Evolutionary conservation across 2,888 invertebrate genomes (phyloP).

Genomic region (Tetheella fluctuosa): DNA sequence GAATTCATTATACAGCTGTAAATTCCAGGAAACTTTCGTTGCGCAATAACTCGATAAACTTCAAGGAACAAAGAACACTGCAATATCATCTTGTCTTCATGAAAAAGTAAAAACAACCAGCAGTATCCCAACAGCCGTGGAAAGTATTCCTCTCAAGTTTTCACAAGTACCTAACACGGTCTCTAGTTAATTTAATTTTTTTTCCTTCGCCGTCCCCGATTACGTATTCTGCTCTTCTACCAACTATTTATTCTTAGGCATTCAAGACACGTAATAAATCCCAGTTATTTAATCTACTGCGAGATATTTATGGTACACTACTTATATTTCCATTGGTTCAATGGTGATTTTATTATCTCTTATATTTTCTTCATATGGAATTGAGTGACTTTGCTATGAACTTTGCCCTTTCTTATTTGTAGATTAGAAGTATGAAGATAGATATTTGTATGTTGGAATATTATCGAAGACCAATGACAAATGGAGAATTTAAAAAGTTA

Average conservation of each 20-base stretch:
- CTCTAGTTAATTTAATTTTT: slow-evolving; percentile 35
- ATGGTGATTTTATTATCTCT: slow-evolving; percentile 11
- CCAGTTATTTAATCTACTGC: slow-evolving; percentile 74
- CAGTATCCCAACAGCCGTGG: not conserved
- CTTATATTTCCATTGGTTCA: not conserved
- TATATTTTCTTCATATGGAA: slow-evolving; percentile 25
- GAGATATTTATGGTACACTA: slow-evolving; percentile 46
- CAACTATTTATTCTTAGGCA: slow-evolving; percentile 63
- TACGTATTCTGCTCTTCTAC: slow-evolving; percentile 36
- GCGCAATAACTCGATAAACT: not conserved
- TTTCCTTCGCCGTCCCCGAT: slow-evolving; percentile 22
- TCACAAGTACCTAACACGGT: slow-evolving; percentile 24
- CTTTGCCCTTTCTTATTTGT: slow-evolving; percentile 16
- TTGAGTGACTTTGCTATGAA: slow-evolving; percentile 26
- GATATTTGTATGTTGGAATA: not conserved
- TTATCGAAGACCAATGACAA: too few relatives aligned
- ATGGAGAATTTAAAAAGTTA: too few relatives aligned
- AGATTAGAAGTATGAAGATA: not conserved
- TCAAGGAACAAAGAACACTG: not conserved
- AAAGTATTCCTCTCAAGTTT: slow-evolving; percentile 16
- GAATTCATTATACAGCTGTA: not conserved
- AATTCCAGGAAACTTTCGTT: not conserved
- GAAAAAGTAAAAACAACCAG: slow-evolving; percentile 1
- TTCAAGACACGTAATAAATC: slow-evolving; percentile 74
- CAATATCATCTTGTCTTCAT: slow-evolving; percentile 1